Evolutionary conservation across 2,888 invertebrate genomes (phyloP).

Genomic region (Drosophila multiciliata): DNA sequence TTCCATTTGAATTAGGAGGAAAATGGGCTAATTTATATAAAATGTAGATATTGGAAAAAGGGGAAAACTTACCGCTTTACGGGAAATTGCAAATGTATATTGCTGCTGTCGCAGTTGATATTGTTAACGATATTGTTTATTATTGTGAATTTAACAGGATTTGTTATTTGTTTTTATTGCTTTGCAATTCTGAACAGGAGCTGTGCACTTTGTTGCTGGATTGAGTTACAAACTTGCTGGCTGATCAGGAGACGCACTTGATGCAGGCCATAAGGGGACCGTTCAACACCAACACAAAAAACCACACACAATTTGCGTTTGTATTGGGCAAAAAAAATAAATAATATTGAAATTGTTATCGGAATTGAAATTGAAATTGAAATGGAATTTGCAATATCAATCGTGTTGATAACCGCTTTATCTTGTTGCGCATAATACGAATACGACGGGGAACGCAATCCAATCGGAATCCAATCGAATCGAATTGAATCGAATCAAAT

Average conservation of each 20-base stretch:
- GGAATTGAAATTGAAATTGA: not conserved
- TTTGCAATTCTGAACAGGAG: not conserved
- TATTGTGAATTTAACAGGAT: not conserved
- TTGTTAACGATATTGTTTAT: constrained; percentile 4
- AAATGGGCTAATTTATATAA: not conserved
- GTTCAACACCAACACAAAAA: constrained; percentile 49
- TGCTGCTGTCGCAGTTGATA: constrained; percentile 10
- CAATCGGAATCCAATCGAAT: not conserved
- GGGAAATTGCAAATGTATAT: constrained; percentile 1
- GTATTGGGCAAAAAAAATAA: constrained; percentile 29
- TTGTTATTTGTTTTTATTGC: constrained; percentile 8
- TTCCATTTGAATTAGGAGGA: not conserved
- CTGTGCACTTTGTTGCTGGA: constrained; percentile 12
- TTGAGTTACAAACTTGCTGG: constrained; percentile 1
- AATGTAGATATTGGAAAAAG: not conserved
- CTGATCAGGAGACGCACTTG: constrained; percentile 23
- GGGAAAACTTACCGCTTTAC: constrained; percentile 24
- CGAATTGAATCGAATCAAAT: constrained; percentile 9
- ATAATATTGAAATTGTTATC: constrained; percentile 9
- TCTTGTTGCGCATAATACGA: constrained; percentile 46
- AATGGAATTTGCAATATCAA: not conserved
- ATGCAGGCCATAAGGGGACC: constrained; percentile 19
- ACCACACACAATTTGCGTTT: constrained; percentile 47
- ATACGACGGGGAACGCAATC: constrained; percentile 3
- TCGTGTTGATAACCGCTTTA: constrained; percentile 8